Conservation (phyloP, 2,113 vertebrate species). For the Platysteira castanea region DNA sequence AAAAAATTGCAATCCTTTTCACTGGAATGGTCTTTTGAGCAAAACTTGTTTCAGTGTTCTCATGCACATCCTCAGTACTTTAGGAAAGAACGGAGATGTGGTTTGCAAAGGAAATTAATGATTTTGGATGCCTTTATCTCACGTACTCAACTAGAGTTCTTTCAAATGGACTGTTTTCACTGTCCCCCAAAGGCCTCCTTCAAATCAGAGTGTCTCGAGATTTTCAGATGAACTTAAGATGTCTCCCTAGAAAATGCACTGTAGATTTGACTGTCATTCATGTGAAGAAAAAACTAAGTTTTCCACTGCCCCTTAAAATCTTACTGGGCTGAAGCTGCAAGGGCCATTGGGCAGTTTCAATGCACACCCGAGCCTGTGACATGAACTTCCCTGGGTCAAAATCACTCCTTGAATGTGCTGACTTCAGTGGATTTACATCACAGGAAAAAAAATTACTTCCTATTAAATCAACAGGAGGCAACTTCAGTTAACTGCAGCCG, state of each 20-base stretch:
- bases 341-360: not conserved
- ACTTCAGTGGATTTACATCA: not conserved
- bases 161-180: not conserved
- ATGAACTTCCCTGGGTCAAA: not conserved
- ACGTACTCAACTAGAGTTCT: not conserved
- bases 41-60: not conserved
- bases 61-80: not conserved
- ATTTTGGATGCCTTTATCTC: not conserved
- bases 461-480: not conserved
- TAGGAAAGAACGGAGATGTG: not conserved
- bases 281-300: not conserved
- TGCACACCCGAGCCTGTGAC: not conserved
- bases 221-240: not conserved
- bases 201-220: not conserved
- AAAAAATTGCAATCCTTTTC: not conserved
- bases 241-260: not conserved
- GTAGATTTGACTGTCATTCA: not conserved
- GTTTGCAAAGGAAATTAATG: not conserved
- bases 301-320: not conserved
- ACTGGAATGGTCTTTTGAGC: not conserved
- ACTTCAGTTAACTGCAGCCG: not conserved
- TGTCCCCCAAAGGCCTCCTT: not conserved
- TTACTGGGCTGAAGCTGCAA: not conserved
- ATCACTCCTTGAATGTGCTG: not conserved
- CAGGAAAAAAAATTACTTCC: not conserved